Conservation (phyloP, 2,113 vertebrate genomes). For the rat (Rattus norvegicus) region GRCr8 NC_086024.1:98615501-98616000, state of each 20-base stretch:
- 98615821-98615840: not conserved
- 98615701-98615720: not conserved
- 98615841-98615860: not conserved
- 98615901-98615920: not conserved
- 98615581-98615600: not conserved
- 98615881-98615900: conserved; percentile 45
- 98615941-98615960: not conserved
- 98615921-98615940: not conserved
- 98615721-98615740: not conserved
- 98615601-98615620: not conserved
- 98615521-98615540: not conserved
- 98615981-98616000: not conserved
- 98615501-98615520: not conserved
- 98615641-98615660: not conserved
- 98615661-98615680: not conserved
- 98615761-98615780: not conserved
- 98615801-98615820: not conserved
- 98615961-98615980: not conserved
- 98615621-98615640: not conserved
- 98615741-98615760: not conserved
- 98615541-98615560: not conserved
- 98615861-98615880: conserved; percentile 46
- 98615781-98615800: not conserved
- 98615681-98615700: not conserved
- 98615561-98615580: not conserved